Conservation (phyloP, 2,888 invertebrate species). For the Proisotoma minuta region DNA sequence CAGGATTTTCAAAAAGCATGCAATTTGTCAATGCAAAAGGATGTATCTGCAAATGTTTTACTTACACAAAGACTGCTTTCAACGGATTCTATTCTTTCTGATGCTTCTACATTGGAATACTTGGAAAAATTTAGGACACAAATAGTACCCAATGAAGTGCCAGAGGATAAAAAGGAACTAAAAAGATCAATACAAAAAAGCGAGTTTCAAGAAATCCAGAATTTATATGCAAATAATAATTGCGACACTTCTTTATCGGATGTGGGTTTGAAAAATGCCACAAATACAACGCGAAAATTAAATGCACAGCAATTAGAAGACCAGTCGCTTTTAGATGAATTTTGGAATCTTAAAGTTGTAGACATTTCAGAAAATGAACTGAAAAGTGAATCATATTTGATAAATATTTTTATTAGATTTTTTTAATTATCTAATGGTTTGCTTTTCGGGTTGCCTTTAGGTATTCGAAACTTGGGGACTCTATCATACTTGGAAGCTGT, state of each 20-base stretch:
- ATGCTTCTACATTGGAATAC: background rate
- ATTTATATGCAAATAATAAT: no score
- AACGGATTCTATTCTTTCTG: background rate
- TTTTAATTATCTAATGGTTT: background rate
- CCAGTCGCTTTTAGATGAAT: constrained; percentile 15
- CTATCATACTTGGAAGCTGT: constrained; percentile 22
- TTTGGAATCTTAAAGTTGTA: constrained; percentile 16
- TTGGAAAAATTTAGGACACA: background rate
- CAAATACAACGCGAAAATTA: no score
- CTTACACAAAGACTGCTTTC: background rate
- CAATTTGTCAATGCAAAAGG: background rate
- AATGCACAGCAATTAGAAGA: constrained; percentile 9
- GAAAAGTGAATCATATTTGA: constrained; percentile 13
- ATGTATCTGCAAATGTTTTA: background rate
- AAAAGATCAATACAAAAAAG: no score
- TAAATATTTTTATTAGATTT: background rate
- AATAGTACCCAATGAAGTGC: no score
- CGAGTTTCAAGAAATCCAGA: no score
- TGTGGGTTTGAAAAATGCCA: no score
- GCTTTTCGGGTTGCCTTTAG: constrained; percentile 5
- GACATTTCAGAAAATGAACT: constrained; percentile 25
- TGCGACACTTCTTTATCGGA: no score
- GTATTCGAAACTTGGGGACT: constrained; percentile 19
- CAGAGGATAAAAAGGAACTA: no score
- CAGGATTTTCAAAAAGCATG: background rate